Percentiles rank a stretch among this genome's conserved stretches.
Conservation (phyloP, 2,888 invertebrate species). For the Phyllotreta striolata region DNA sequence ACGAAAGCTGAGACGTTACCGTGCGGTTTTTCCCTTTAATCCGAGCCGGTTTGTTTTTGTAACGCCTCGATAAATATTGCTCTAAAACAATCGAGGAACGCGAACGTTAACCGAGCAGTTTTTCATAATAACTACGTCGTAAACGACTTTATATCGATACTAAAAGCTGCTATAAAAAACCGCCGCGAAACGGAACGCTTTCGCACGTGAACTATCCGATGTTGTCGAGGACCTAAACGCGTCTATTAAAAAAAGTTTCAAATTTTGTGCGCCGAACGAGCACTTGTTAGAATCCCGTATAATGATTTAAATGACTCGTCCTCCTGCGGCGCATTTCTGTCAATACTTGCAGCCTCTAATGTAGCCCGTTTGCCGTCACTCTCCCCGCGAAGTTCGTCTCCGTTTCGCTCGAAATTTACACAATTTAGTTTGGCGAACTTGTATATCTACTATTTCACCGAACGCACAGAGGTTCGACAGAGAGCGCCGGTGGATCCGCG, state of each 20-base stretch:
- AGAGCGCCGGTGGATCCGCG: slow-evolving; percentile 24
- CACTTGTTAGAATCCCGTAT: slow-evolving; percentile 8
- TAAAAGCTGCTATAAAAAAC: too few species aligned
- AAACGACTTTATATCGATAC: neutral
- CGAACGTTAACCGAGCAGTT: slow-evolving; percentile 7
- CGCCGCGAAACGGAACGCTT: too few species aligned
- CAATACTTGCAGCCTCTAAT: slow-evolving; percentile 19
- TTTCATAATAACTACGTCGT: slow-evolving; percentile 15
- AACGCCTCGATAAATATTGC: too few species aligned
- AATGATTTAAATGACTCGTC: slow-evolving; percentile 9
- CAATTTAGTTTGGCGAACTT: slow-evolving; percentile 47
- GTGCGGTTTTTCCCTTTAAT: too few species aligned
- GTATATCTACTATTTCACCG: slow-evolving; percentile 48
- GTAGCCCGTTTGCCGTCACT: slow-evolving; percentile 12
- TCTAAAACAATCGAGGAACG: slow-evolving; percentile 3
- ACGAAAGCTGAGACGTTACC: neutral
- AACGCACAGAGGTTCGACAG: slow-evolving; percentile 48
- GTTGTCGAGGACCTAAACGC: too few species aligned
- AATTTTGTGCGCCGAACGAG: neutral
- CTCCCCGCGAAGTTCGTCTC: slow-evolving; percentile 30
- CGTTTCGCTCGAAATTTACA: slow-evolving; percentile 41
- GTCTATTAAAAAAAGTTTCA: neutral
- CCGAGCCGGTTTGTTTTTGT: too few species aligned
- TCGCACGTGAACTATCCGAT: too few species aligned
- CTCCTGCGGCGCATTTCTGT: slow-evolving; percentile 32